Percentiles rank a stretch among this genome's conserved stretches.
These are phyloP conservation scores for Penelope pileata DNA, from an alignment of 2,113 vertebrate species.

Conservation along the genomic window DNA sequence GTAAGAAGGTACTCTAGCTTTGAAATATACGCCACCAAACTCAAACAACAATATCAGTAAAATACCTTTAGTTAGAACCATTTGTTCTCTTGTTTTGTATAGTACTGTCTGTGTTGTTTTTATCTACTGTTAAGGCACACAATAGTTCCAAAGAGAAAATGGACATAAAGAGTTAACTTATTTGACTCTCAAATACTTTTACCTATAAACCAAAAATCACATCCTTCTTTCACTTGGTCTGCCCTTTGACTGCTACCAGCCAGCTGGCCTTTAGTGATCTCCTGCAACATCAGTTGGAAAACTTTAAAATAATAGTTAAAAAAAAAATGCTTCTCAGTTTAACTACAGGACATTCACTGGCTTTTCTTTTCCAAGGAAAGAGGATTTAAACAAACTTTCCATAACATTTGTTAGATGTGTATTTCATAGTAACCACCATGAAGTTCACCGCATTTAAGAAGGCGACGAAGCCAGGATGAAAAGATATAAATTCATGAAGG, in stretches of 20 bases:
- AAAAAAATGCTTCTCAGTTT: conserved; percentile 62
- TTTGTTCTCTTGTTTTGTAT: neutral
- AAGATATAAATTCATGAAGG: conserved; percentile 80
- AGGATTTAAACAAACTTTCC: conserved; percentile 84
- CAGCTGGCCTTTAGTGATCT: conserved; percentile 74
- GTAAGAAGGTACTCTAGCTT: neutral
- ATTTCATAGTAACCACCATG: conserved; percentile 82
- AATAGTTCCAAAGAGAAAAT: neutral
- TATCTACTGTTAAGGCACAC: neutral
- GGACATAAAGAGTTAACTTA: neutral
- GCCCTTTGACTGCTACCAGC: conserved; percentile 39
- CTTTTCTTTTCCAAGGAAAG: conserved; percentile 82
- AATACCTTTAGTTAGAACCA: neutral
- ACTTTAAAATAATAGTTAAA: neutral
- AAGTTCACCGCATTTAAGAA: conserved; percentile 76
- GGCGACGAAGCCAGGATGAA: conserved; percentile 74
- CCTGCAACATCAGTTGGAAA: conserved; percentile 48
- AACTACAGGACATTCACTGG: conserved; percentile 75
- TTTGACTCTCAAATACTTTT: neutral
- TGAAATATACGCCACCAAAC: neutral
- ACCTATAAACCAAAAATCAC: neutral
- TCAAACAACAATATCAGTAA: neutral
- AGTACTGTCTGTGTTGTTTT: neutral
- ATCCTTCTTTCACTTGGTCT: neutral
- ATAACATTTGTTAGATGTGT: conserved; percentile 82